A percentile compares a stretch with the other conserved stretches of the same genome.
phyloP scores from a whole-genome alignment of 2,797 vertebrate species.

The Karalla daura region DNA sequence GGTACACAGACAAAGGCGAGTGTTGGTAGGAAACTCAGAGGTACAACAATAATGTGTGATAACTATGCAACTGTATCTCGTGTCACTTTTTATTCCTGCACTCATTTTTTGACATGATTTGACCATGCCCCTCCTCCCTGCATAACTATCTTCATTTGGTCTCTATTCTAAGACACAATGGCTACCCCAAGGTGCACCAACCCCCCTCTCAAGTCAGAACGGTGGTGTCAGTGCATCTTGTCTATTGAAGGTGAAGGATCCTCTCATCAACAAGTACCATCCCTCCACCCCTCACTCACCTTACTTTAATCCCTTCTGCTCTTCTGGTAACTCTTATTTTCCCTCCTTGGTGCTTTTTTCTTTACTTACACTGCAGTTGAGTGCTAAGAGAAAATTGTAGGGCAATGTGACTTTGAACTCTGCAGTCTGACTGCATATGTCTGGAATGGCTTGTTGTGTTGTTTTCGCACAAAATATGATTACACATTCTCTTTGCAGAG shows the following conservation, averaged over 20 bases:
- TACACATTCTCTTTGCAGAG: slow-evolving; percentile 33
- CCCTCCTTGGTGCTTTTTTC: slow-evolving; percentile 12
- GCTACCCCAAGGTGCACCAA: slow-evolving; percentile 10
- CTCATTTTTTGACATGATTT: too few relatives aligned
- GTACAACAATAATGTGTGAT: too few relatives aligned
- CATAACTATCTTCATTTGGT: background rate
- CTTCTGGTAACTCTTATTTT: slow-evolving; percentile 14
- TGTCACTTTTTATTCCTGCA: background rate
- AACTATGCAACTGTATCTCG: too few relatives aligned
- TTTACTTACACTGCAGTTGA: slow-evolving; percentile 20
- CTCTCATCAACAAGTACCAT: slow-evolving; percentile 15
- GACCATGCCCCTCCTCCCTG: too few relatives aligned
- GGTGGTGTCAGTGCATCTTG: background rate
- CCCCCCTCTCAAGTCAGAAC: slow-evolving; percentile 18
- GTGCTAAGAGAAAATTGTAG: slow-evolving; percentile 8
- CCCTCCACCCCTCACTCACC: slow-evolving; percentile 24
- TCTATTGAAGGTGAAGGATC: slow-evolving; percentile 5
- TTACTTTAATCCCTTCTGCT: slow-evolving; percentile 32
- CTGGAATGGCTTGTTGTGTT: slow-evolving; percentile 2
- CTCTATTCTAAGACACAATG: slow-evolving; percentile 13
- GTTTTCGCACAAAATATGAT: slow-evolving; percentile 34
- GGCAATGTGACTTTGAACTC: slow-evolving; percentile 36
- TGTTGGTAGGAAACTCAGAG: too few relatives aligned
- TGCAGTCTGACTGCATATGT: slow-evolving; percentile 14
- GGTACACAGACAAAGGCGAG: too few relatives aligned